Percentiles rank a stretch among this genome's conserved stretches.
Conservation (phyloP, 2,888 invertebrate genomes). For the Microctonus aethiopoides region DNA sequence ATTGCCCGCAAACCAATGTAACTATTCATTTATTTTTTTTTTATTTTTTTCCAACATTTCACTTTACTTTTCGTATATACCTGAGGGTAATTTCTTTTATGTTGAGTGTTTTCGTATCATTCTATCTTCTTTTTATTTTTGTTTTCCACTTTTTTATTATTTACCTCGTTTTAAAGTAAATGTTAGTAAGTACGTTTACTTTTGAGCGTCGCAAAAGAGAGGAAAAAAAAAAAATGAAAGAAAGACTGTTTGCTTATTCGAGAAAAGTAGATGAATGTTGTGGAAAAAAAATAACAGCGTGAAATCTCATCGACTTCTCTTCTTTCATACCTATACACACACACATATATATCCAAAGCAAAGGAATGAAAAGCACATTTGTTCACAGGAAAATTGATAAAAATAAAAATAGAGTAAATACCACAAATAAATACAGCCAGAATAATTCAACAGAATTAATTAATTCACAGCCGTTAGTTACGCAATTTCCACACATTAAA, state of each 20-base stretch:
- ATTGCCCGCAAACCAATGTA: not conserved
- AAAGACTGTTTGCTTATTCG: not conserved
- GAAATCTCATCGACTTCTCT: conserved; percentile 4
- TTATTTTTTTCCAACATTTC: not conserved
- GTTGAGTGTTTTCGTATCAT: not conserved
- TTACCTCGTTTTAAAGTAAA: not conserved
- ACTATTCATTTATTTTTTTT: conserved; percentile 16
- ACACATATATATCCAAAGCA: not conserved
- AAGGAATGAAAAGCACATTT: not conserved
- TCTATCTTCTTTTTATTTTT: not conserved
- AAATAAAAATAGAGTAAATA: not conserved
- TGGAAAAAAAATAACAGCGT: not conserved
- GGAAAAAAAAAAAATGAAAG: too few relatives aligned
- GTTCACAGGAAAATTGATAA: not conserved
- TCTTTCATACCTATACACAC: not conserved
- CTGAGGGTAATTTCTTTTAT: not conserved
- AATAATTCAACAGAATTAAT: not conserved
- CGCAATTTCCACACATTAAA: not conserved
- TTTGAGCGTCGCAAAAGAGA: not conserved
- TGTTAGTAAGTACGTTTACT: conserved; percentile 4
- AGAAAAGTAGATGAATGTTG: not conserved
- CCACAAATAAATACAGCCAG: not conserved
- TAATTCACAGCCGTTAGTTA: not conserved
- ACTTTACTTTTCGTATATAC: not conserved
- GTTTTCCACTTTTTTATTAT: not conserved